Evolutionary conservation across 2,113 vertebrate species (phyloP), one percentile per base, ranked within the genome.

Genomic region (Laticauda laticaudata): DNA sequence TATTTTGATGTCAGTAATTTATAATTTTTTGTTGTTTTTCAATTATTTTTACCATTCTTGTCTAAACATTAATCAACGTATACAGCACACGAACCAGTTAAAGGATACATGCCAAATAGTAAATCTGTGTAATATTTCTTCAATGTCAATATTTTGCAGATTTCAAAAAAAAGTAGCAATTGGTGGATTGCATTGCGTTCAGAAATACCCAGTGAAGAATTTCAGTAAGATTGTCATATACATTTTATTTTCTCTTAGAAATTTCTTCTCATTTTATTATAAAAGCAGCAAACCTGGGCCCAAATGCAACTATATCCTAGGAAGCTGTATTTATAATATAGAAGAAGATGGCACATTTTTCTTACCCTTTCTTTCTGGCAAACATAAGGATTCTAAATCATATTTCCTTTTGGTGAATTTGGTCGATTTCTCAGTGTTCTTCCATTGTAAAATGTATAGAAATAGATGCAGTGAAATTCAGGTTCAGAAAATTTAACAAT

Each of bases 171-270:
- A 53, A 98, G 97, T 43, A 95, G 95, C 55, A 98, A 98, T 75
- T 99, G 99, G 99, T 99, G 99, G 99, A 98, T 99, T 95, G 99
- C 98, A 94, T 61, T 99, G 94, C 97, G 96, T 0, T 61, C 97
- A 90, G 97, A 97, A 94, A 95, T 91, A 88, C 85, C 95, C 51
- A 96, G 94, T 51, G 93, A 95, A 69, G 97, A 97, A 94, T 97
- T 98, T 96, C 98, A 98, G 99, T 99, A 98, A 96, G 97, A 96
- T 92, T 85, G 9, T 43, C 11, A 14, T 39, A 2, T 29, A 34
- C 51, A n/a, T 39, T 87, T 91, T 87, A 29, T 75, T 95, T 90
- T 94, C 12, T 88, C 96, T 91, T 89, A 34, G 61, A 94, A 75
- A 94, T 86, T 87, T 34, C 2, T 1, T 0, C 54, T 87, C 45